Evolutionary conservation across 1,140 invertebrate species (phyloP).

Genomic region (Littorina saxatilis): DNA sequence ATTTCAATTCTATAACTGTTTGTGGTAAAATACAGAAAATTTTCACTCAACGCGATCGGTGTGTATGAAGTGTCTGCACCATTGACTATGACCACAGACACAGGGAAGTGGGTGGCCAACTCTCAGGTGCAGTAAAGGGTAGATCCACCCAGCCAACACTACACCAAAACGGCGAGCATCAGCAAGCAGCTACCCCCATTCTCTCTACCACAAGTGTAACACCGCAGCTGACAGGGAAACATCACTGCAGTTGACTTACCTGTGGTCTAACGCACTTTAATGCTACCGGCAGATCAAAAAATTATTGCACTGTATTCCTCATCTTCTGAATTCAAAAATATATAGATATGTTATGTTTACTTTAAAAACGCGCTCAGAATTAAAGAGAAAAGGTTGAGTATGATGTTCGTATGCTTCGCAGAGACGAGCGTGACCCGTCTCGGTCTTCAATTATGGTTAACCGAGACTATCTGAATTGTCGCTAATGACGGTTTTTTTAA

Average conservation of each 20-base stretch:
- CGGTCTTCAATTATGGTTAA: too few relatives aligned
- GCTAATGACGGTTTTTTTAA: too few relatives aligned
- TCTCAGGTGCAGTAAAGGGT: constrained; percentile 25
- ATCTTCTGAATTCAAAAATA: too few relatives aligned
- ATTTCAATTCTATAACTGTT: too few relatives aligned
- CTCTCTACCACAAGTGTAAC: constrained; percentile 1
- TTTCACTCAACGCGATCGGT: neutral
- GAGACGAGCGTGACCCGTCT: too few relatives aligned
- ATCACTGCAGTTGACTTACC: neutral
- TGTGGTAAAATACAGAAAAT: neutral
- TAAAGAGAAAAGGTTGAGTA: too few relatives aligned
- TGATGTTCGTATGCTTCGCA: too few relatives aligned
- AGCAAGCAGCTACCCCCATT: neutral
- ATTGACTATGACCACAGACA: constrained; percentile 24
- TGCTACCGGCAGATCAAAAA: too few relatives aligned
- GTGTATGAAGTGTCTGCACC: neutral
- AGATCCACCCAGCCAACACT: neutral
- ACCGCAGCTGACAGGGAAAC: neutral
- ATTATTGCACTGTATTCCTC: too few relatives aligned
- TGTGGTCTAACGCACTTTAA: neutral
- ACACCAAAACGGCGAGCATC: neutral
- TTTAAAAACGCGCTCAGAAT: too few relatives aligned
- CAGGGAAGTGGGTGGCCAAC: neutral
- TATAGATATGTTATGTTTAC: too few relatives aligned
- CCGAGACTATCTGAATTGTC: too few relatives aligned